Conservation (phyloP, 1,140 invertebrate genomes). For the Frieseomelitta varia region DNA sequence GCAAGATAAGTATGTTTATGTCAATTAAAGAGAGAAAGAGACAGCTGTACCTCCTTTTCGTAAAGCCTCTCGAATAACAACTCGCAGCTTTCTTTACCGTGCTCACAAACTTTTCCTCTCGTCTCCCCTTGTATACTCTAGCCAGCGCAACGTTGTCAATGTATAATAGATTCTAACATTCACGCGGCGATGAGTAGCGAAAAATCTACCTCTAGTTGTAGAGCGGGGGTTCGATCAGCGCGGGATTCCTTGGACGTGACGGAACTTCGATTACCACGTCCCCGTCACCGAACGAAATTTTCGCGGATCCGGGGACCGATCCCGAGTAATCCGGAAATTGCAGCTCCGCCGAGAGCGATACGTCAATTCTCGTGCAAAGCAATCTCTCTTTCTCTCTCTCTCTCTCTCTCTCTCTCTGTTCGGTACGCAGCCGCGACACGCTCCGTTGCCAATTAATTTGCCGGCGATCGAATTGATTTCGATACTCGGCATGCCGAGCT, state of each 20-base stretch:
- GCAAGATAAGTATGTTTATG: too few relatives aligned
- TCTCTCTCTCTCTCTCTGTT: background rate
- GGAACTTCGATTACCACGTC: background rate
- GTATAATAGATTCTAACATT: background rate
- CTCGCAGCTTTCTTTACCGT: too few relatives aligned
- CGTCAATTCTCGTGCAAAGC: conserved; percentile 44
- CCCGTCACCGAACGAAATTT: conserved; percentile 6
- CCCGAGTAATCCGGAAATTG: conserved; percentile 41
- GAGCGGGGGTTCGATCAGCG: background rate
- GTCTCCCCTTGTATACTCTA: too few relatives aligned
- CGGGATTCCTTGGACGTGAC: background rate
- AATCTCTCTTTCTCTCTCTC: too few relatives aligned
- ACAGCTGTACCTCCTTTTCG: too few relatives aligned
- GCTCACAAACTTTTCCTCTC: too few relatives aligned
- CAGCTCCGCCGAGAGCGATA: conserved; percentile 25
- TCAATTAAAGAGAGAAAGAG: too few relatives aligned
- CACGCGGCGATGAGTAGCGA: too few relatives aligned
- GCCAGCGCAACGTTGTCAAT: too few relatives aligned
- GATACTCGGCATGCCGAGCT: conserved; percentile 34
- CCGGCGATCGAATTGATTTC: conserved; percentile 53
- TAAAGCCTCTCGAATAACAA: too few relatives aligned
- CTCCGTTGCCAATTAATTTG: conserved; percentile 56
- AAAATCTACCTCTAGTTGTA: background rate
- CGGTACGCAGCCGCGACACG: conserved; percentile 41
- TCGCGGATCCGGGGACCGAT: background rate